Evolutionary conservation across 2,113 vertebrate genomes (phyloP).

Genomic region (Plectropomus leopardus): DNA sequence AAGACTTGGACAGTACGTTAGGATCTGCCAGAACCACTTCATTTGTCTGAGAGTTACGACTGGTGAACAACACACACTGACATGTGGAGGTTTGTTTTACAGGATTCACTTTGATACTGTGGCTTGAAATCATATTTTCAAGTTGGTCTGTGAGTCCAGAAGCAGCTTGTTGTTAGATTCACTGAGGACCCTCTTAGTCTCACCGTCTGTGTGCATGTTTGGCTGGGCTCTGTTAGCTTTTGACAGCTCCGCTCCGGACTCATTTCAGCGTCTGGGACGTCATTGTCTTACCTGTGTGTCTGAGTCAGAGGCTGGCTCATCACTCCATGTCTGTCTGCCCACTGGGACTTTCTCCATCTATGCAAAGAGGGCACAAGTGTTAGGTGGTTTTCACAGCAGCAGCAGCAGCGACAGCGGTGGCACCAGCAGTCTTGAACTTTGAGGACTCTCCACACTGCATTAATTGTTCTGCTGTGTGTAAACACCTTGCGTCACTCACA

Average conservation of each 20-base stretch:
- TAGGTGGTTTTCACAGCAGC: slow-evolving; percentile 72
- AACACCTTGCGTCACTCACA: slow-evolving; percentile 76
- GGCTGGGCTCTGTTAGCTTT: slow-evolving; percentile 41
- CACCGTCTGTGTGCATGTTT: slow-evolving; percentile 11
- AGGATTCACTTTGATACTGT: slow-evolving; percentile 38
- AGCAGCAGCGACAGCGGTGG: slow-evolving; percentile 34
- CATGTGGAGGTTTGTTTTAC: slow-evolving; percentile 56
- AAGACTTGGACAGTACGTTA: neutral
- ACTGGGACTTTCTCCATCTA: slow-evolving; percentile 68
- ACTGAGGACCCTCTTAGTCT: slow-evolving; percentile 15
- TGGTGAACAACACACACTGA: slow-evolving; percentile 25
- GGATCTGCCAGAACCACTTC: slow-evolving; percentile 29
- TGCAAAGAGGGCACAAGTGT: slow-evolving; percentile 47
- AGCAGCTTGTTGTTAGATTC: neutral
- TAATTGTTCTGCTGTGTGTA: slow-evolving; percentile 68
- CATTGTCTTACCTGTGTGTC: slow-evolving; percentile 67
- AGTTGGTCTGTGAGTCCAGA: neutral
- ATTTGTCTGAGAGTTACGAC: slow-evolving; percentile 24
- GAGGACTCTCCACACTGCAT: slow-evolving; percentile 69
- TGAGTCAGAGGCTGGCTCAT: slow-evolving; percentile 75
- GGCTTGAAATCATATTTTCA: slow-evolving; percentile 20
- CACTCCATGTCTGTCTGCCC: slow-evolving; percentile 61
- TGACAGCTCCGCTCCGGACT: slow-evolving; percentile 73
- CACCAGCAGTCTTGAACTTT: slow-evolving; percentile 40
- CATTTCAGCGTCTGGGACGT: slow-evolving; percentile 55